Base-by-base conservation (phyloP, 2,888 invertebrate species). In the Ametastegia equiseti region DNA sequence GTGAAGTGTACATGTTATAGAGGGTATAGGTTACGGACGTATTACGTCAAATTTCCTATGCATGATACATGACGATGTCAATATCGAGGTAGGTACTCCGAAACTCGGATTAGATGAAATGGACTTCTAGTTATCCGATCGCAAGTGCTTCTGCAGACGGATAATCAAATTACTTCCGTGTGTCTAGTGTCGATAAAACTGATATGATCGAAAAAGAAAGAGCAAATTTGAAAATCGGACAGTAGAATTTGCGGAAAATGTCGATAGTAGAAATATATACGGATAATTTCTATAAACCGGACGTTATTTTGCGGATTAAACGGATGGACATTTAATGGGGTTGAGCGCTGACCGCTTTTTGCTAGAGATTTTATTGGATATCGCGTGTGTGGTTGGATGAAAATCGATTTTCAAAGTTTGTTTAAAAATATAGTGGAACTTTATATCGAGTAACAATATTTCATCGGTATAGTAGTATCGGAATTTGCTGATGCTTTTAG, bases 261-360 rank as follows among this genome's bases (percentile, higher is more conserved):
- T 39, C 33, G 65, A 9, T 39, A 65, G n/a, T 7, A 36, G 36
- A 33, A n/a, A 39, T 13, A 60, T 11, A 60, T 39, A n/a, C 65
- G 39, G 65, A 67, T 39, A 33, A 39, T 67, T 67, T 39, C n/a
- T 39, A n/a, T 19, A 67, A 67, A 67, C 39, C 39, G 65, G 19
- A 67, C 19, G 19, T 33, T 67, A 67, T 65, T 65, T 65, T 36
- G n/a, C n/a, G 36, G 65, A 65, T 65, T 67, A 2, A 67, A 39
- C 36, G 23, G 65, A 19, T 67, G 65, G 39, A 39, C 6, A 67
- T 67, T 67, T n/a, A 39, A 36, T 39, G 36, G 19, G 65, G 2
- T 67, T 39, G 39, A 9, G 30, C 33, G 36, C 9, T 2, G 19
- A 7, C 2, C 27, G 30, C 63, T 63, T 33, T 27, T 27, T n/a